Evolutionary conservation across 2,888 invertebrate species (phyloP).

Genomic region (Apotomis turbidana): DNA sequence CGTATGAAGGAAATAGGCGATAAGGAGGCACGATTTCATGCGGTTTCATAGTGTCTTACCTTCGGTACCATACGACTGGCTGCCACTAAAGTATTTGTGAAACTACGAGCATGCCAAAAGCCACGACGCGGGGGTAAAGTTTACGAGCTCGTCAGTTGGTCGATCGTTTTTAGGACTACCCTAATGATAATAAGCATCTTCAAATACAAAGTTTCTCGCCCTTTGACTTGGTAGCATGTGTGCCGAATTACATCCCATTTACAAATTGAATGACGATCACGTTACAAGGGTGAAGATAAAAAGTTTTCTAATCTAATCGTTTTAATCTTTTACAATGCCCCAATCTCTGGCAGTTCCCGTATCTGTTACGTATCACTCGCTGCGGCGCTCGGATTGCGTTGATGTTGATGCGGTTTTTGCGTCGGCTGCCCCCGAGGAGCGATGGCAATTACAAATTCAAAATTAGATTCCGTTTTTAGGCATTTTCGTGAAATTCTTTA

Average conservation of each 20-base stretch:
- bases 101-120: slow-evolving; percentile 21
- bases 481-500: slow-evolving; percentile 8
- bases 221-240: slow-evolving; percentile 11
- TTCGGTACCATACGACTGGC: slow-evolving; percentile 33
- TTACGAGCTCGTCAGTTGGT: slow-evolving; percentile 25
- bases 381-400: slow-evolving; percentile 4
- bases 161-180: slow-evolving; percentile 19
- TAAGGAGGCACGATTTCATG: background rate
- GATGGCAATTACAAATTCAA: slow-evolving; percentile 21
- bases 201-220: slow-evolving; percentile 3
- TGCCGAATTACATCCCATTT: background rate
- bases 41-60: background rate
- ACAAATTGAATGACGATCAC: background rate
- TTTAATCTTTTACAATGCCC: slow-evolving; percentile 25
- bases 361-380: slow-evolving; percentile 6
- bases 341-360: slow-evolving; percentile 13
- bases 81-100: slow-evolving; percentile 28
- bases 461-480: slow-evolving; percentile 17
- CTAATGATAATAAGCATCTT: slow-evolving; percentile 24
- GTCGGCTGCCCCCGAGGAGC: slow-evolving; percentile 7
- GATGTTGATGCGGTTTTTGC: slow-evolving; percentile 15
- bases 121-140: slow-evolving; percentile 25
- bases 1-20: slow-evolving; percentile 14
- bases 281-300: no score
- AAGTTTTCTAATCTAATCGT: slow-evolving; percentile 33